Evolutionary conservation across 2,113 vertebrate species (phyloP).

Genomic region (Callorhinus ursinus): DNA sequence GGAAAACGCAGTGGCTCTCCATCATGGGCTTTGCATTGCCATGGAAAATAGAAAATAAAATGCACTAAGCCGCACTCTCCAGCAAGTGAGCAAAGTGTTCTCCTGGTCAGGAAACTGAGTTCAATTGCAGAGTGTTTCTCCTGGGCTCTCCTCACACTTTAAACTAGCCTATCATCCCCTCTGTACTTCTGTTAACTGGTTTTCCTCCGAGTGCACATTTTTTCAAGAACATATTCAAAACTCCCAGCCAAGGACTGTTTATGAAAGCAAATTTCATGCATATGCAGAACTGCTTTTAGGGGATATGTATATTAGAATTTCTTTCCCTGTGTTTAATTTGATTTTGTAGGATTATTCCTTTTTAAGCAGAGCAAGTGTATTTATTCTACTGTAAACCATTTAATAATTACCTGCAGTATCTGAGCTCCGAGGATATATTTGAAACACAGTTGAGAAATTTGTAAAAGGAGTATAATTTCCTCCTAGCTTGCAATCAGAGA

Average conservation of each 20-base stretch:
- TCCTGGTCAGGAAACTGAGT: neutral
- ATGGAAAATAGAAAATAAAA: neutral
- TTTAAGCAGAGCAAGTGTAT: constrained; percentile 33
- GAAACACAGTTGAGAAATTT: constrained; percentile 57
- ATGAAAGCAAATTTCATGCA: constrained; percentile 31
- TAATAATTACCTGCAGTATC: constrained; percentile 54
- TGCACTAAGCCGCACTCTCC: neutral
- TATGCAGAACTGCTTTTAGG: neutral
- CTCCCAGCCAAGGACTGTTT: neutral
- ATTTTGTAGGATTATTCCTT: constrained; percentile 7
- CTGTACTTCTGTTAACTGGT: neutral
- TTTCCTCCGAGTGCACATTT: neutral
- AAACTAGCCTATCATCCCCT: neutral
- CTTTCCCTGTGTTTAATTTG: neutral
- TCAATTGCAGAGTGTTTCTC: neutral
- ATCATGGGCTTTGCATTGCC: neutral
- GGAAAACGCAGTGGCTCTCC: neutral
- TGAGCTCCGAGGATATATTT: constrained; percentile 36
- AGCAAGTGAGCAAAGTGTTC: neutral
- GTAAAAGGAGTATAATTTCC: constrained; percentile 46
- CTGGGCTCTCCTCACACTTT: neutral
- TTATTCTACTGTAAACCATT: constrained; percentile 39
- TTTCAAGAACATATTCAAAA: constrained; percentile 39
- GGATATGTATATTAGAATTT: neutral
- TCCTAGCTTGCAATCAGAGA: constrained; percentile 48